Evolutionary conservation across 2,888 invertebrate genomes (phyloP), one percentile per base, ranked within the genome.

Genomic region (Coenonympha glycerion): DNA sequence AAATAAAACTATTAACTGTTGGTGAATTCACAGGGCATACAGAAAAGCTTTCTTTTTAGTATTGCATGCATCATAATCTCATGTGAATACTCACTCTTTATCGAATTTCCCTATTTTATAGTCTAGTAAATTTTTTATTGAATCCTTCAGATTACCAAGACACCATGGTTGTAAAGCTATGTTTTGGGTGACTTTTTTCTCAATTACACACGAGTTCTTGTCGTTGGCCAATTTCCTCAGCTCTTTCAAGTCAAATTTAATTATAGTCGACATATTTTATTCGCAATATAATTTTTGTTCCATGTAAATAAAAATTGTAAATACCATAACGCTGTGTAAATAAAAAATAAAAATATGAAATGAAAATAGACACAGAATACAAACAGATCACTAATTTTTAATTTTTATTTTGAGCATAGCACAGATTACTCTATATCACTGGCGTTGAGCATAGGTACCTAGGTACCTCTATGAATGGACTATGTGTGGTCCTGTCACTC

Each of bases 101-200:
- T 91, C 90, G 66, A 89, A 91, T 71, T 87, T 89, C 56, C 90
- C 89, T 52, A 92, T 84, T 72, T 87, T 88, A 57, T 85, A 85
- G 63, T 88, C 87, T 39, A 92, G 69, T 59, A 90, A 76, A 60
- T 90, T 89, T 65, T 88, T 89, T 4, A 92, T 73, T 6, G 91
- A 89, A 53, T 87, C 81, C 47, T 86, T 88, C 18, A 91, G 62
- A 62, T 91, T 88, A 26, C 87, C 88, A 36, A 91, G 76, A 65
- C 91, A 90, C 83, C 89, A 90, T 4, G 92, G 91, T 68, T 91
- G 90, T 41, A 92, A 65, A 0, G 89, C 88, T 45, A 91, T 62
- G 61, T 91, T 91, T 68, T 89, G 88, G 16, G 79, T 88, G 6
- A 86, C 79, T 65, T 75, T 86, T 64, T 89, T 89, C 57, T 88